phyloP scores from a whole-genome alignment of 2,797 vertebrate species.

The Hemitrygon akajei region DNA sequence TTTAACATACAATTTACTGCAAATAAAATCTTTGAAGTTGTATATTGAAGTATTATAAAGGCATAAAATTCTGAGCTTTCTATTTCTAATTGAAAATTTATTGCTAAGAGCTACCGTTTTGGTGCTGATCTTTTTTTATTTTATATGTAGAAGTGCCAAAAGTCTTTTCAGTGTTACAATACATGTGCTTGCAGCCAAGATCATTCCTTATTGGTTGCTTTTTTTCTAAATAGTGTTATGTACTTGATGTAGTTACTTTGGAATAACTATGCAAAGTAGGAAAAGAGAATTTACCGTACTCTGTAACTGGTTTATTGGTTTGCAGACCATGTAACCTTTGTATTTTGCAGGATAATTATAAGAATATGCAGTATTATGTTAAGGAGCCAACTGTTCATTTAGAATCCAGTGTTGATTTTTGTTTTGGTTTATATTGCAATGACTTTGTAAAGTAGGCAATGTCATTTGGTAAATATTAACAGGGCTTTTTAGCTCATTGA shows the following conservation, averaged over 20 bases:
- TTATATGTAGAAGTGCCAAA: constrained; percentile 22
- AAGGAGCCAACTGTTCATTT: constrained; percentile 24
- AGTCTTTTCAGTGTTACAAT: not conserved
- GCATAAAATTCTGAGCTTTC: not conserved
- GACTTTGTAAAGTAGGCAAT: constrained; percentile 11
- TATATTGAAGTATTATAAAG: not conserved
- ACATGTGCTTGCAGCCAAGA: constrained; percentile 36
- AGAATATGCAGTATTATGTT: constrained; percentile 31
- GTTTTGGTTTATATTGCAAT: constrained; percentile 7
- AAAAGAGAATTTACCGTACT: constrained; percentile 24
- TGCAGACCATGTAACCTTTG: not conserved
- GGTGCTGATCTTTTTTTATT: not conserved
- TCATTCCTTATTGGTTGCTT: constrained; percentile 48
- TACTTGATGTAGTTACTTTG: constrained; percentile 47
- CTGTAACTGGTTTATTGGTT: constrained; percentile 16
- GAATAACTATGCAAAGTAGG: constrained; percentile 35
- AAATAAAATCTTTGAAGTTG: not conserved
- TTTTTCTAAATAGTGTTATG: constrained; percentile 58
- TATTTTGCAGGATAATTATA: constrained; percentile 32
- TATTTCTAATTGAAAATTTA: constrained; percentile 11
- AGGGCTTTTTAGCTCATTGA: not conserved
- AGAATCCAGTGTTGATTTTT: not conserved
- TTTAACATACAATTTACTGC: not conserved
- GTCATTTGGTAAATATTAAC: not conserved
- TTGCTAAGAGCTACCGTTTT: constrained; percentile 28